Conservation (phyloP, 1,140 invertebrate species). For the Bursaphelenchus mucronatus region DNA sequence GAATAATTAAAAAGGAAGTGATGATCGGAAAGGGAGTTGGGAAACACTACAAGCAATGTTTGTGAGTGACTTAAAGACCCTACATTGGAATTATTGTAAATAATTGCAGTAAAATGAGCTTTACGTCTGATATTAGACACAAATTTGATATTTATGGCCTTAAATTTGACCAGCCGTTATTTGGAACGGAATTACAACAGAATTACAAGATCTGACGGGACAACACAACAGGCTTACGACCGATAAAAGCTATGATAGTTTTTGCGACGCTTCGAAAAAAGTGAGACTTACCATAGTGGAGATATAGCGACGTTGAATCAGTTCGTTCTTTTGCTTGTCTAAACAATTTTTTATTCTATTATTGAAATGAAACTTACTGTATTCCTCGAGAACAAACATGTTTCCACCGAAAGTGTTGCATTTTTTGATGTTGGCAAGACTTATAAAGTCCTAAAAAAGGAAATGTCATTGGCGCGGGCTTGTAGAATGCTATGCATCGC, state of each 20-base stretch:
- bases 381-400: slow-evolving; percentile 98
- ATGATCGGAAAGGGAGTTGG: too few relatives aligned
- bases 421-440: slow-evolving; percentile 96
- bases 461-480: neutral
- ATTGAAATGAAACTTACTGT: slow-evolving; percentile 73
- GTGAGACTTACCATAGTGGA: slow-evolving; percentile 85
- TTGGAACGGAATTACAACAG: slow-evolving; percentile 22
- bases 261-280: neutral
- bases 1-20: too few relatives aligned
- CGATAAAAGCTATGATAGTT: slow-evolving; percentile 32
- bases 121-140: neutral
- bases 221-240: slow-evolving; percentile 23
- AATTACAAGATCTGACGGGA: slow-evolving; percentile 23
- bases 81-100: neutral
- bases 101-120: neutral
- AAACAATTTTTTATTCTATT: slow-evolving; percentile 59
- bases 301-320: slow-evolving; percentile 91
- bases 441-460: slow-evolving; percentile 92
- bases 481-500: slow-evolving; percentile 15
- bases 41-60: too few relatives aligned
- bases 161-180: slow-evolving; percentile 7
- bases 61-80: too few relatives aligned
- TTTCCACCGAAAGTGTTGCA: slow-evolving; percentile 92
- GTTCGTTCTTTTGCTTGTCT: slow-evolving; percentile 95
- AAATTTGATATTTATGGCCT: neutral